Evolutionary conservation across 2,888 invertebrate genomes (phyloP).

Genomic region (Baccha elongata): DNA sequence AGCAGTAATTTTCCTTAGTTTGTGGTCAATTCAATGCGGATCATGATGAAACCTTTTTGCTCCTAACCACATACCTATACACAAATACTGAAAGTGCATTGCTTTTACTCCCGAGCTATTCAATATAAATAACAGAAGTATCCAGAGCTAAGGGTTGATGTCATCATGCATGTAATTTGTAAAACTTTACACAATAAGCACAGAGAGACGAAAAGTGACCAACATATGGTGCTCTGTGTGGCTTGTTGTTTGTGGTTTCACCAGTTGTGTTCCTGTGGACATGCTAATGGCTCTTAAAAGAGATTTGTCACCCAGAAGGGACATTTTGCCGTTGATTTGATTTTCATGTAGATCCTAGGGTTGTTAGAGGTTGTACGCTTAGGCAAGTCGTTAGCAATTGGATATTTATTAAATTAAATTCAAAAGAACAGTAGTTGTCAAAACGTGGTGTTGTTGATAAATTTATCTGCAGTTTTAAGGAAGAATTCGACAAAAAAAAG

Average conservation of each 20-base stretch:
- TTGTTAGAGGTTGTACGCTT: not conserved
- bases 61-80: not conserved
- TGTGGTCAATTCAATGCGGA: conserved; percentile 11
- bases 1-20: conserved; percentile 19
- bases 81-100: not conserved
- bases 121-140: no score
- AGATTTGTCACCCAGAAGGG: conserved; percentile 16
- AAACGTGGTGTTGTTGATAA: not conserved
- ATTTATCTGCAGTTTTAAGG: no score
- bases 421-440: not conserved
- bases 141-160: not conserved
- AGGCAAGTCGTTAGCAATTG: not conserved
- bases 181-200: not conserved
- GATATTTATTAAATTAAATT: not conserved
- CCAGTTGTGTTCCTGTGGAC: conserved; percentile 1
- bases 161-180: conserved; percentile 1
- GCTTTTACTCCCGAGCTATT: conserved; percentile 3
- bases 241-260: conserved; percentile 30
- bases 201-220: not conserved
- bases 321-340: not conserved
- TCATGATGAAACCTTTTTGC: not conserved
- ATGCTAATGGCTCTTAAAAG: conserved; percentile 11
- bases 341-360: no score
- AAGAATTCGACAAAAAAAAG: not conserved
- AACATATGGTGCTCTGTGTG: not conserved